phyloP scores from a whole-genome alignment of 2,113 vertebrate genomes.

The Garra rufa region DNA sequence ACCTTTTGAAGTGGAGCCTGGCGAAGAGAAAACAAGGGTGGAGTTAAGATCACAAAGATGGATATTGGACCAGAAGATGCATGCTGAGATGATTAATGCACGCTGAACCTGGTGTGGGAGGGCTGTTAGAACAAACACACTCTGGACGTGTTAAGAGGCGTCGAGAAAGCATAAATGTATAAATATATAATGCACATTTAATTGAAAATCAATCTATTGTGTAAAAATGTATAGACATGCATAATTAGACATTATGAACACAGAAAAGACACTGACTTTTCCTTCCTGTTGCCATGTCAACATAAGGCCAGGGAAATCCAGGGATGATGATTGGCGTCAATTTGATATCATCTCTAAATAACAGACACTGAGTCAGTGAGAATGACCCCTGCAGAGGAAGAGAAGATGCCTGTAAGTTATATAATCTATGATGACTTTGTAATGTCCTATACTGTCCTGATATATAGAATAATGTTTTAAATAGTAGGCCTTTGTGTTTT shows the following conservation, averaged over 20 bases:
- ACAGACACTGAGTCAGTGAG: neutral
- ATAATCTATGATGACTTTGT: neutral
- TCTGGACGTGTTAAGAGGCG: neutral
- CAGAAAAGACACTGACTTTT: constrained; percentile 51
- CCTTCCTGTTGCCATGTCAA: constrained; percentile 61
- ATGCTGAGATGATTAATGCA: constrained; percentile 20
- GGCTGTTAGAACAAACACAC: constrained; percentile 17
- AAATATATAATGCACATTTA: neutral
- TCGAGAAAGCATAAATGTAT: neutral
- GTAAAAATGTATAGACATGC: neutral
- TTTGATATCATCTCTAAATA: constrained; percentile 34
- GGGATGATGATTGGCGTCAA: constrained; percentile 24
- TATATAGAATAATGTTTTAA: neutral
- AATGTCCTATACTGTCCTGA: neutral
- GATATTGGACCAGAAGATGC: constrained; percentile 13
- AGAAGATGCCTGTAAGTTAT: neutral
- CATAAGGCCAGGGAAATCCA: constrained; percentile 37
- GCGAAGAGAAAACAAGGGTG: neutral
- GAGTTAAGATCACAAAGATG: constrained; percentile 16
- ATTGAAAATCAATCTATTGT: neutral
- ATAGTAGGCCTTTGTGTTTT: too few species aligned
- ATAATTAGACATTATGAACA: constrained; percentile 26
- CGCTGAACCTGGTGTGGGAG: neutral
- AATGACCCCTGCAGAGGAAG: constrained; percentile 34
- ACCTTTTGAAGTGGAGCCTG: constrained; percentile 71